These are phyloP conservation scores for Arizona elegans DNA, from an alignment of 2,113 vertebrate genomes.

Conservation along the genomic window DNA sequence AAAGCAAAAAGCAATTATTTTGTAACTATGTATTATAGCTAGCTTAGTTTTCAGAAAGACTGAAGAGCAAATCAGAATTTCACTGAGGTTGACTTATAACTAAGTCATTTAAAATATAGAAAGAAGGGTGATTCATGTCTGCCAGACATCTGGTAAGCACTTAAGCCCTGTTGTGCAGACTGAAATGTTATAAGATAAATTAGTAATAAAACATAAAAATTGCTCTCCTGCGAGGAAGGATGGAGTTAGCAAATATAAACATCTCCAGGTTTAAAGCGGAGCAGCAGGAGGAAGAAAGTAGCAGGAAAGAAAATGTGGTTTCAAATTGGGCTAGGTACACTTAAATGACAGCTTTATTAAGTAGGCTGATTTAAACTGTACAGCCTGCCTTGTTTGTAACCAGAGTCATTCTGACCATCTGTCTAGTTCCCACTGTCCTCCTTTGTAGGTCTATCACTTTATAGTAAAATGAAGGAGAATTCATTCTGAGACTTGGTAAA, in stretches of 20 bases:
- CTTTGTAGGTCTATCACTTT: neutral
- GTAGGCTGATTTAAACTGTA: conserved; percentile 31
- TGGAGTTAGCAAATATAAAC: conserved; percentile 16
- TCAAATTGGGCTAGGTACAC: conserved; percentile 18
- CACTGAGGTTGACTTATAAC: neutral
- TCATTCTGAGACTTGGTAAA: neutral
- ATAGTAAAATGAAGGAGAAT: neutral
- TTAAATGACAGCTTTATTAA: conserved; percentile 21
- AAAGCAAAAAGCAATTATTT: neutral
- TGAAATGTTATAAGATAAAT: conserved; percentile 35
- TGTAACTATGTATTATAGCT: neutral
- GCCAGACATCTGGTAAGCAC: conserved; percentile 25
- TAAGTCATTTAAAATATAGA: conserved; percentile 28
- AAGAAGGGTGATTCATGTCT: conserved; percentile 25
- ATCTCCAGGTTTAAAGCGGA: conserved; percentile 26
- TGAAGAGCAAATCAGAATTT: conserved; percentile 1
- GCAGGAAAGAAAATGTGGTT: neutral
- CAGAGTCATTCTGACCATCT: neutral
- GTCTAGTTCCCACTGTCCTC: neutral
- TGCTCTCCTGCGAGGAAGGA: neutral
- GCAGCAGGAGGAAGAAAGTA: neutral
- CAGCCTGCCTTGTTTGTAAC: neutral
- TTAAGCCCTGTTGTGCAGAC: conserved; percentile 16
- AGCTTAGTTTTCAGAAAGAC: neutral
- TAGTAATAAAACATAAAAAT: conserved; percentile 29